Conservation (phyloP, 2,113 vertebrate species). For the Fukomys damarensis region DNA sequence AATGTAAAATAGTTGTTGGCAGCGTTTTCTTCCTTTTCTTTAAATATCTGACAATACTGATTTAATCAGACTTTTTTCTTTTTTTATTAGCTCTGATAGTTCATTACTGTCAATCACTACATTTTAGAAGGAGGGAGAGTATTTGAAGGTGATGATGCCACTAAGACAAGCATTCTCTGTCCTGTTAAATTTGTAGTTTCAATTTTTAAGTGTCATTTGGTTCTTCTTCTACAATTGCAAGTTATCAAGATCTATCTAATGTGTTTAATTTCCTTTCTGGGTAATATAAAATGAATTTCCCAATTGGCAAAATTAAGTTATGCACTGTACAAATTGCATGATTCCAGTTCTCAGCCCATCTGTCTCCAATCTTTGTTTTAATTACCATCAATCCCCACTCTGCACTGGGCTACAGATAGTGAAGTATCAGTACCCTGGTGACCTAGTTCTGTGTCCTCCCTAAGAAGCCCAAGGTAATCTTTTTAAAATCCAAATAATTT, state of each 20-base stretch:
- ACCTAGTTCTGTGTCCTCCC: neutral
- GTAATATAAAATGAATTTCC: slow-evolving; percentile 50
- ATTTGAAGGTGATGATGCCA: slow-evolving; percentile 5
- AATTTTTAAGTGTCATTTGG: slow-evolving; percentile 56
- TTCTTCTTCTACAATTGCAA: slow-evolving; percentile 13
- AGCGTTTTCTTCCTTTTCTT: slow-evolving; percentile 2
- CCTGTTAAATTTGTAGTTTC: slow-evolving; percentile 67
- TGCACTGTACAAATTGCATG: neutral
- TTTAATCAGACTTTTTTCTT: slow-evolving; percentile 35
- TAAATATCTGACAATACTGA: slow-evolving; percentile 58
- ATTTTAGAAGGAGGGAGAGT: slow-evolving; percentile 4
- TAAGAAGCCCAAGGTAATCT: neutral
- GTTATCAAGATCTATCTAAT: neutral
- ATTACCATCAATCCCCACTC: neutral
- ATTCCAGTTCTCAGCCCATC: neutral
- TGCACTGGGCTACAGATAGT: neutral
- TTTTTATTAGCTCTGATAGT: slow-evolving; percentile 66
- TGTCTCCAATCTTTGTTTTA: slow-evolving; percentile 56
- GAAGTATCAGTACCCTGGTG: neutral
- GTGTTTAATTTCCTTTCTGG: slow-evolving; percentile 24
- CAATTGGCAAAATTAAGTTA: slow-evolving; percentile 22
- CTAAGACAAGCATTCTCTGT: neutral
- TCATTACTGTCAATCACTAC: slow-evolving; percentile 54
- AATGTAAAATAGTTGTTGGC: slow-evolving; percentile 48
- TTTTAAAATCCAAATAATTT: neutral